These are phyloP conservation scores for Argynnis bischoffii DNA, from an alignment of 2,888 invertebrate species.

Conservation along the genomic window DNA sequence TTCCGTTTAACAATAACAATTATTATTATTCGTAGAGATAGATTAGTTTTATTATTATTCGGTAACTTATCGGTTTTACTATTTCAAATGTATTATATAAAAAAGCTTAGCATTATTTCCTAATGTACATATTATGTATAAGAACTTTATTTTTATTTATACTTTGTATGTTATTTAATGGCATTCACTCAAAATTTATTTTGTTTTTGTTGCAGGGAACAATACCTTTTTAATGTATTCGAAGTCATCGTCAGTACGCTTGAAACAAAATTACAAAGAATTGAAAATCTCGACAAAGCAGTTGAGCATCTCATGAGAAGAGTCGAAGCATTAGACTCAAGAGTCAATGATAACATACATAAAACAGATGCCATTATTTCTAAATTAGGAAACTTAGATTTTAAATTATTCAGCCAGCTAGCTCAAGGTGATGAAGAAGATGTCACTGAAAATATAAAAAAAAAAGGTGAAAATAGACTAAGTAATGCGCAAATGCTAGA, in stretches of 20 bases:
- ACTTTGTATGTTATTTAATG: too few species aligned
- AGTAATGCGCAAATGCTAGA: slow-evolving; percentile 81
- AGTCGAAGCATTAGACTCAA: slow-evolving; percentile 90
- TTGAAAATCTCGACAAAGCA: slow-evolving; percentile 93
- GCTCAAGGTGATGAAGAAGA: slow-evolving; percentile 62
- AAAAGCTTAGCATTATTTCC: too few species aligned
- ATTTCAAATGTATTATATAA: too few species aligned
- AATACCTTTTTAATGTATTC: slow-evolving; percentile 93
- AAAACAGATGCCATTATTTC: slow-evolving; percentile 92
- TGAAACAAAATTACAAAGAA: slow-evolving; percentile 92
- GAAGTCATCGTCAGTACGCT: slow-evolving; percentile 94
- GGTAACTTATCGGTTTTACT: too few species aligned
- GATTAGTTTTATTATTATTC: too few species aligned
- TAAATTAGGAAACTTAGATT: slow-evolving; percentile 88
- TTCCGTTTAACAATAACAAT: too few species aligned
- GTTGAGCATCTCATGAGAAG: slow-evolving; percentile 93
- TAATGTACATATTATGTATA: too few species aligned
- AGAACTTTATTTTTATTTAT: too few species aligned
- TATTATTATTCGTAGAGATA: too few species aligned
- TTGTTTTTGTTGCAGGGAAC: slow-evolving; percentile 85
- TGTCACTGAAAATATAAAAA: slow-evolving; percentile 59
- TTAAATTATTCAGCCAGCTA: slow-evolving; percentile 86
- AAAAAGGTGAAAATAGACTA: slow-evolving; percentile 48
- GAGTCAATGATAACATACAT: slow-evolving; percentile 91
- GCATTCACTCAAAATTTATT: slow-evolving; percentile 12